phyloP scores from a whole-genome alignment of 2,113 vertebrate species.

The Sisor rabdophorus region DNA sequence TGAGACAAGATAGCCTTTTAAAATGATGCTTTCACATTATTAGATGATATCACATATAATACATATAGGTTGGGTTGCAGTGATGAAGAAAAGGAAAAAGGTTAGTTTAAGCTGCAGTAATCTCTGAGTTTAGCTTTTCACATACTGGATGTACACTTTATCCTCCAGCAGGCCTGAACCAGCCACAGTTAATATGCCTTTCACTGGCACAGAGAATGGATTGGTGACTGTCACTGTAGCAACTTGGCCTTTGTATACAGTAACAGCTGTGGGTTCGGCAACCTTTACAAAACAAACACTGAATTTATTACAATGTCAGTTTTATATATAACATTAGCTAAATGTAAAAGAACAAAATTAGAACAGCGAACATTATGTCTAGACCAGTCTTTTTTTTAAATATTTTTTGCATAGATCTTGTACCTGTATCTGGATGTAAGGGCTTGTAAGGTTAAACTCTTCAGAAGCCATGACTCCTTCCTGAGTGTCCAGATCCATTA shows the following conservation, averaged over 20 bases:
- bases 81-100: neutral
- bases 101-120: slow-evolving; percentile 1
- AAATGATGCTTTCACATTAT: neutral
- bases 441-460: slow-evolving; percentile 66
- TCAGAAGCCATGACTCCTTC: slow-evolving; percentile 60
- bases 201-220: slow-evolving; percentile 56
- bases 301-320: neutral
- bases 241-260: slow-evolving; percentile 31
- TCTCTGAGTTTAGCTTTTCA: slow-evolving; percentile 13
- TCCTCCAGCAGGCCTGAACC: slow-evolving; percentile 60
- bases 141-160: slow-evolving; percentile 58
- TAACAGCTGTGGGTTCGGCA: slow-evolving; percentile 43
- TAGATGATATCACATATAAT: neutral
- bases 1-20: neutral
- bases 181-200: slow-evolving; percentile 55
- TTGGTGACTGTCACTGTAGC: slow-evolving; percentile 63
- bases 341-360: neutral
- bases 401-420: neutral
- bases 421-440: slow-evolving; percentile 64
- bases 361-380: neutral
- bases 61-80: neutral
- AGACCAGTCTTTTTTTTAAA: neutral
- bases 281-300: slow-evolving; percentile 51
- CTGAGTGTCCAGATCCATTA: slow-evolving; percentile 58
- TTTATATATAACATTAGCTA: no score